Evolutionary conservation across 2,797 vertebrate genomes (phyloP).

Genomic region (Philypnodon macrostomus): DNA sequence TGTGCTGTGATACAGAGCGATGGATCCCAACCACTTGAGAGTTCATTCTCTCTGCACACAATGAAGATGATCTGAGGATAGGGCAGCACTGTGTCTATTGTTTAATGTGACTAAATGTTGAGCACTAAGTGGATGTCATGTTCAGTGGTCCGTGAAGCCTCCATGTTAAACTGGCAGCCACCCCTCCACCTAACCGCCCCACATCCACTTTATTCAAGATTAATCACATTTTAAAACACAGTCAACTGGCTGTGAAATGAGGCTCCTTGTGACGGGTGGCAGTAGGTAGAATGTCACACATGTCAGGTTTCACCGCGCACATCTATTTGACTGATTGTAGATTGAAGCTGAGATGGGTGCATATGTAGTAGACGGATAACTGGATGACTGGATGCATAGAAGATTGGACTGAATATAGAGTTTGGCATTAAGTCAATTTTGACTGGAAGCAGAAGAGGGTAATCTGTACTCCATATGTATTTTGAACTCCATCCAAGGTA

Average conservation of each 20-base stretch:
- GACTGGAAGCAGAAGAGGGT: too few relatives aligned
- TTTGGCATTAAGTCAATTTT: too few relatives aligned
- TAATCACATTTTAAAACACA: constrained; percentile 60
- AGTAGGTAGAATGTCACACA: constrained; percentile 27
- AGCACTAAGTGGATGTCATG: constrained; percentile 14
- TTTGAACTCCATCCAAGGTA: too few relatives aligned
- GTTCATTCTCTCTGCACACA: neutral
- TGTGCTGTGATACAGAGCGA: constrained; percentile 3
- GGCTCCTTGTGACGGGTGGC: constrained; percentile 24
- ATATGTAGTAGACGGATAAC: neutral
- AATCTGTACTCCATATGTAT: too few relatives aligned
- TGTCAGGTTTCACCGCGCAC: neutral
- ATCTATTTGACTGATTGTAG: neutral
- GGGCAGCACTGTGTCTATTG: constrained; percentile 4
- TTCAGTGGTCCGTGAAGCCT: constrained; percentile 31
- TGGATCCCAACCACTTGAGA: neutral
- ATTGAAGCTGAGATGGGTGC: neutral
- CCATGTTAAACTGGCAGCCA: constrained; percentile 23
- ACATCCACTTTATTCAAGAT: constrained; percentile 53
- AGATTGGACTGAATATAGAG: too few relatives aligned
- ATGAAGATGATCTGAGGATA: constrained; percentile 12
- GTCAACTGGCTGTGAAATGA: constrained; percentile 65
- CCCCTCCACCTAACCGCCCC: constrained; percentile 28
- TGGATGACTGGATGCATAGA: too few relatives aligned
- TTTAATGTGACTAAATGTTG: constrained; percentile 19